phyloP scores from a whole-genome alignment of 2,797 vertebrate genomes.

The Chaetophractus vellerosus region DNA sequence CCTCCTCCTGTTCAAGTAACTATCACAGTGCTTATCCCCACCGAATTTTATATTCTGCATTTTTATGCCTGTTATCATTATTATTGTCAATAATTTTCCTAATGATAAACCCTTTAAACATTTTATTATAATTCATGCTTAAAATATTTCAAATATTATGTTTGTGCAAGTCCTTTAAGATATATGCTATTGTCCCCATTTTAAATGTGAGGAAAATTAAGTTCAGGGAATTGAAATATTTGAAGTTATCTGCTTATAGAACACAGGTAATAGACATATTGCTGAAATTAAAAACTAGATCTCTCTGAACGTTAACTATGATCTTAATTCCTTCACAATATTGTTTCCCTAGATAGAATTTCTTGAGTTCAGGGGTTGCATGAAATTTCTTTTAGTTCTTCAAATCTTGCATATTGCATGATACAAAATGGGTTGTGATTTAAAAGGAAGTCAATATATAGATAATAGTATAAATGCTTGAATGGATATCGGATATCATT shows the following conservation, averaged over 20 bases:
- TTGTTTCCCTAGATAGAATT: background rate
- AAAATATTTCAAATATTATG: too few relatives aligned
- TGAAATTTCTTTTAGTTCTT: background rate
- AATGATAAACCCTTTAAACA: too few relatives aligned
- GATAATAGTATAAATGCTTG: background rate
- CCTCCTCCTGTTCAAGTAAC: background rate
- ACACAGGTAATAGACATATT: background rate
- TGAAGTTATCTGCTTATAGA: background rate
- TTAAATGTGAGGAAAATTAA: background rate
- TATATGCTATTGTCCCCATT: background rate
- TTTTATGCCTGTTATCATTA: too few relatives aligned
- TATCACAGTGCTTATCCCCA: background rate
- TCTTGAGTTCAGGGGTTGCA: background rate
- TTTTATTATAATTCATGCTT: too few relatives aligned
- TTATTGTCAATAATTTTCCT: too few relatives aligned
- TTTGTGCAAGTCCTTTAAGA: background rate
- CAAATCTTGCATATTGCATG: background rate
- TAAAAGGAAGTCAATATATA: background rate
- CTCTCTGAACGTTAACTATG: background rate
- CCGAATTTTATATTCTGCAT: too few relatives aligned
- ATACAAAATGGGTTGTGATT: too few relatives aligned
- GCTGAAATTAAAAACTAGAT: background rate
- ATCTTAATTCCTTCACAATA: background rate
- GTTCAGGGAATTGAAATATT: background rate
- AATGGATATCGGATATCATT: background rate